phyloP scores from a whole-genome alignment of 2,888 invertebrate species.

The Neoaliturus tenellus region DNA sequence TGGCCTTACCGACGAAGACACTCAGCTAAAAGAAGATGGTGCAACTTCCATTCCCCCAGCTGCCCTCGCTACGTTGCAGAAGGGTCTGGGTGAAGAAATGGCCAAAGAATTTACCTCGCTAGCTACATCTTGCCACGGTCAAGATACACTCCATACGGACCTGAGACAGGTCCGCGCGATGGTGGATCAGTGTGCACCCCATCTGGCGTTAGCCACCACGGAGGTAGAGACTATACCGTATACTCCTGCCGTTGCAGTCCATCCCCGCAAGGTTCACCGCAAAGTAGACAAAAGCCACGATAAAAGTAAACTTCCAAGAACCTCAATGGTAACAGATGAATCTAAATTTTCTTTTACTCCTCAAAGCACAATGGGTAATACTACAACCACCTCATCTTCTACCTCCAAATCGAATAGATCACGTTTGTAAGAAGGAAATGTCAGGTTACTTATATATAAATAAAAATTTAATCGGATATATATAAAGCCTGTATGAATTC shows the following conservation, averaged over 20 bases:
- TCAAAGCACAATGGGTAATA: neutral
- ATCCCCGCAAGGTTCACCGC: neutral
- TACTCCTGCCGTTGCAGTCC: neutral
- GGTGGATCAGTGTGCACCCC: slow-evolving; percentile 77
- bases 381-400: neutral
- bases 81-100: slow-evolving; percentile 38
- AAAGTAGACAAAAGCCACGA: neutral
- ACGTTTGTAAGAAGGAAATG: no score
- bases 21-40: neutral
- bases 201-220: slow-evolving; percentile 75
- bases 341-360: neutral
- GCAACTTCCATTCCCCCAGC: neutral
- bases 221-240: slow-evolving; percentile 72
- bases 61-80: slow-evolving; percentile 12
- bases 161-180: slow-evolving; percentile 73
- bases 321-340: neutral
- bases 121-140: slow-evolving; percentile 38
- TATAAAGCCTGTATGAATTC: no score
- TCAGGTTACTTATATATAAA: no score
- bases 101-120: slow-evolving; percentile 42
- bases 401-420: neutral
- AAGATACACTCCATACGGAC: slow-evolving; percentile 35
- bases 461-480: no score
- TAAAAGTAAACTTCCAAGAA: neutral
- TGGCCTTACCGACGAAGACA: neutral